Percentiles rank a stretch among this genome's conserved stretches.
Conservation (phyloP, 2,888 invertebrate species). For the Nudaria mundana region DNA sequence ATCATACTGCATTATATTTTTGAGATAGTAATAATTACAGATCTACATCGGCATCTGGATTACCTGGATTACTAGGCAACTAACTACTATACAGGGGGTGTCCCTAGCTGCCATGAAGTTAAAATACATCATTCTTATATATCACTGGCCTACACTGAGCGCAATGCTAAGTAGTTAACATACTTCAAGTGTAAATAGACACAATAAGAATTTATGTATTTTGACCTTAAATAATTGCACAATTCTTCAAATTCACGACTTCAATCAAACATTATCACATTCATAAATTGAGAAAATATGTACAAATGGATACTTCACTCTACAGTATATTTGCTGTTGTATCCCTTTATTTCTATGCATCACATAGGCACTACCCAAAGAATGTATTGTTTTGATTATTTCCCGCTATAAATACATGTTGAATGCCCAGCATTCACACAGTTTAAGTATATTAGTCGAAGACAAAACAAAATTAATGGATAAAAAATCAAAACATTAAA, state of each 20-base stretch:
- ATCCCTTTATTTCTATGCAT: conserved; percentile 37
- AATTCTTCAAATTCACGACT: conserved; percentile 33
- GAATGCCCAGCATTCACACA: conserved; percentile 46
- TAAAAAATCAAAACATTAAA: too few species aligned
- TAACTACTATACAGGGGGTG: conserved; percentile 10
- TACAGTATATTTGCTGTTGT: conserved; percentile 30
- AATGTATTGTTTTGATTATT: conserved; percentile 33
- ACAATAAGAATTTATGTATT: conserved; percentile 2
- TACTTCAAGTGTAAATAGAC: background rate
- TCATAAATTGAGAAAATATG: conserved; percentile 42
- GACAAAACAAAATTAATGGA: too few species aligned
- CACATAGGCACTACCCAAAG: conserved; percentile 51
- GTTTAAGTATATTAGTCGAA: too few species aligned
- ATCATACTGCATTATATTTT: conserved; percentile 39
- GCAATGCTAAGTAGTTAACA: too few species aligned
- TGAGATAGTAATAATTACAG: conserved; percentile 42
- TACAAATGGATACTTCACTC: conserved; percentile 35
- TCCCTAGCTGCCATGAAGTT: conserved; percentile 19
- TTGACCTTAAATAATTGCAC: conserved; percentile 23
- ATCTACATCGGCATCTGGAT: conserved; percentile 20
- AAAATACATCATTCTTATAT: conserved; percentile 2
- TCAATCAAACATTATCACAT: conserved; percentile 49
- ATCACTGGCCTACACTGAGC: background rate
- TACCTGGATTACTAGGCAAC: conserved; percentile 6
- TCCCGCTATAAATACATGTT: conserved; percentile 29